phyloP scores from a whole-genome alignment of 2,113 vertebrate genomes.

The Mus musculus region DNA sequence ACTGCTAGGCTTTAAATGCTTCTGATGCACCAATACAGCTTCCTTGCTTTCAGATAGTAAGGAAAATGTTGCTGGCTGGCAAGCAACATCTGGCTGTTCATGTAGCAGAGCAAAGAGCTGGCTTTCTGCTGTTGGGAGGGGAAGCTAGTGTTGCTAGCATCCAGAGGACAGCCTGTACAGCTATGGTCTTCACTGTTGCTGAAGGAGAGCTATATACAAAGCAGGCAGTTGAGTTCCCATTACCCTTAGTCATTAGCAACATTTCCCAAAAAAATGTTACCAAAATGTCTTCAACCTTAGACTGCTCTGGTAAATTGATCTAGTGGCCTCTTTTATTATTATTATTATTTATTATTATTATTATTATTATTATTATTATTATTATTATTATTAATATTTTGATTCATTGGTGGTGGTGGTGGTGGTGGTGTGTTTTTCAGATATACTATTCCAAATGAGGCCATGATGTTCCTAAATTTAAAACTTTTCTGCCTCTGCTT shows the following conservation, averaged over 20 bases:
- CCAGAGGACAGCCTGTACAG: neutral
- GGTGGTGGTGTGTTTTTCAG: neutral
- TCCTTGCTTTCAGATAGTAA: neutral
- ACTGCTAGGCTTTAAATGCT: neutral
- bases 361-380: too few species aligned
- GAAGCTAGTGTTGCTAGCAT: neutral
- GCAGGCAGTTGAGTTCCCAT: neutral
- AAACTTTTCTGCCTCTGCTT: neutral
- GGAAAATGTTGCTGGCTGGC: neutral
- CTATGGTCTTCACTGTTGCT: neutral
- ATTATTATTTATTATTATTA: too few species aligned
- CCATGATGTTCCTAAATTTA: neutral
- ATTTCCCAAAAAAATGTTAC: neutral
- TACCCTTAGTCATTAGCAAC: neutral
- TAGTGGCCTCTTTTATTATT: neutral
- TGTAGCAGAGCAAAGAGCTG: neutral
- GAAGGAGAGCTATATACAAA: neutral
- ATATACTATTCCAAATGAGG: neutral
- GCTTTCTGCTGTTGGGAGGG: neutral
- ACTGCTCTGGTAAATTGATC: neutral
- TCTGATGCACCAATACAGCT: neutral
- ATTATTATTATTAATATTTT: too few species aligned
- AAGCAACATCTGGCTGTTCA: neutral
- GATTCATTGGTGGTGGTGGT: fast-evolving
- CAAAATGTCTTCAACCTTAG: neutral